Base-by-base conservation (phyloP, 2,113 vertebrate genomes). In the Lutjanus erythropterus region DNA sequence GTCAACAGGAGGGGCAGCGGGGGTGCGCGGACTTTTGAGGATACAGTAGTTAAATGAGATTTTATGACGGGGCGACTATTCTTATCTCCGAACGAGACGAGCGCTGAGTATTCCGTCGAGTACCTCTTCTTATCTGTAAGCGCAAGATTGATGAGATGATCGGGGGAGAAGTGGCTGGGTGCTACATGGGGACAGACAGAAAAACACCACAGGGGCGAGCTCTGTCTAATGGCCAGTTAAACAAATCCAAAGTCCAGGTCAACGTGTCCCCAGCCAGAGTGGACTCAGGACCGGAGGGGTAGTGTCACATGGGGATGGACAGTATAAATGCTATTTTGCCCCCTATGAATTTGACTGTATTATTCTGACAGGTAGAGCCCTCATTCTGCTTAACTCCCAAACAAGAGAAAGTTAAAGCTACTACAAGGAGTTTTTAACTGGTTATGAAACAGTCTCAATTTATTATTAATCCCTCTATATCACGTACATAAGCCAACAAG, bases 71-170 rank as follows among this genome's bases (percentile, higher is more conserved):
- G 67, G 23, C 53, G 65, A 49, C 10, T 35, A 3, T 39, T 60
- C 50, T 72, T 41, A 65, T 68, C 66, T 53, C 12, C 33, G 66
- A 66, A 62, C 16, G 59, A 75, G 58, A 77, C 0, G 6, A 46
- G 70, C 25, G 23, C 37, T 49, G 29, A 66, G 35, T 25, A 55
- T 9, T 41, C 61, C 49, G 42, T 42, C 23, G 50, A 71, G 64
- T n/a, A 50, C 1, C 19, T 42, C 31, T n/a, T 66, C 58, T 69
- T 61, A 70, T 77, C 68, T 81, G 27, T 27, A 55, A 66, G 23
- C 18, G 41, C 60, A 25, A 64, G 42, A 75, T 39, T 23, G 50
- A 87, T 70, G 80, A 86, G 61, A 37, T 35, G 50, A 86, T 75
- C 9, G 18, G 46, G 46, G 39, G 62, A 23, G 35, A 70, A 55